Conservation (phyloP, 1,140 invertebrate genomes). For the Zaprionus taronus region DNA sequence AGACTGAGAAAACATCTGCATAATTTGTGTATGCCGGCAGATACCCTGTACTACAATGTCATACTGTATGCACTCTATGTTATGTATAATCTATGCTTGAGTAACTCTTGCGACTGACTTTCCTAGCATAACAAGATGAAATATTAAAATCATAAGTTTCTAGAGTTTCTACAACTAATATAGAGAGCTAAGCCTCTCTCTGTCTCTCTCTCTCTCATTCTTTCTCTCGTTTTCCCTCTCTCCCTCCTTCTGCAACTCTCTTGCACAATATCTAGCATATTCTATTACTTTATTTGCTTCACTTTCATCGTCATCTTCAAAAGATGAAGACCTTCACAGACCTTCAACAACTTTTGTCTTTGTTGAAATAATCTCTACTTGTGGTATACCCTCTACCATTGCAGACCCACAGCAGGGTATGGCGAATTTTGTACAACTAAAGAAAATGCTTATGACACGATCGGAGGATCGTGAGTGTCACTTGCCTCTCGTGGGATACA, state of each 20-base stretch:
- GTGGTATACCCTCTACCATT: neutral
- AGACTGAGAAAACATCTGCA: constrained; percentile 9
- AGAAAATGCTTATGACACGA: constrained; percentile 65
- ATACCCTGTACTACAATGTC: neutral
- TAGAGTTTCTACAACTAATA: too few relatives aligned
- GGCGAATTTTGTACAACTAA: constrained; percentile 7
- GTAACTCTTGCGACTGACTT: neutral
- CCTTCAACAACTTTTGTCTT: too few relatives aligned
- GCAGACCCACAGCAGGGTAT: neutral
- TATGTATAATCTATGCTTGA: neutral
- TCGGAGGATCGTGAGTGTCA: constrained; percentile 51
- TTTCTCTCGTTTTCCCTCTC: too few relatives aligned
- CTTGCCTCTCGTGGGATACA: constrained; percentile 49
- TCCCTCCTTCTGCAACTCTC: too few relatives aligned
- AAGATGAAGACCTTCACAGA: too few relatives aligned
- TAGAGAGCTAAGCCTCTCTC: neutral
- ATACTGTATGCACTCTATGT: neutral
- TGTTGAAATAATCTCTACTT: neutral
- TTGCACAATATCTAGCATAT: too few relatives aligned
- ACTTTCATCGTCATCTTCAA: neutral
- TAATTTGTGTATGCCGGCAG: neutral
- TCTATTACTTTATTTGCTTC: too few relatives aligned
- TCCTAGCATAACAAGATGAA: too few relatives aligned
- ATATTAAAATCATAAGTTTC: too few relatives aligned
- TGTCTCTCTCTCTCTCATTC: neutral